These are phyloP conservation scores for Perognathus longimembris DNA, from an alignment of 2,113 vertebrate species.

Conservation along the genomic window DNA sequence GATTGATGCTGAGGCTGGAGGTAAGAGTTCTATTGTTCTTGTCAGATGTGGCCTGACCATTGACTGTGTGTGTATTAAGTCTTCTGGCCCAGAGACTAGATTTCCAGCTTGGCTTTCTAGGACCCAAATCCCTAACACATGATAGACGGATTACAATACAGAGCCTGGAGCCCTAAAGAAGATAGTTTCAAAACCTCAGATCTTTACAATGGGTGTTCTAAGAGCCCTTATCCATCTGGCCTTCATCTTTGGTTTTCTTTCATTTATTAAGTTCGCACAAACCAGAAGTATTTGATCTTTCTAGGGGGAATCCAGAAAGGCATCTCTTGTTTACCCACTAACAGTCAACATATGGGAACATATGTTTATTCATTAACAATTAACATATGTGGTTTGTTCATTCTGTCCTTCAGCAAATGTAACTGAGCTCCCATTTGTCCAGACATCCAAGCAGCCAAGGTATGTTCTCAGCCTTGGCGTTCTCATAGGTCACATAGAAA, in stretches of 20 bases:
- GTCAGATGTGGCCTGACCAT: neutral
- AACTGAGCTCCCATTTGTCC: neutral
- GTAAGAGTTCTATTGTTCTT: neutral
- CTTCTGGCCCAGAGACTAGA: neutral
- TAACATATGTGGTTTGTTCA: slow-evolving; percentile 46
- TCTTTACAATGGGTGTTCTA: neutral
- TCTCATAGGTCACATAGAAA: neutral
- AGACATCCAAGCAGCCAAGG: neutral
- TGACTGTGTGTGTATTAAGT: neutral
- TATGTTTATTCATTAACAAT: slow-evolving; percentile 54
- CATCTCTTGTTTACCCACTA: slow-evolving; percentile 52
- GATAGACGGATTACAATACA: neutral
- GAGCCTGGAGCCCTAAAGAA: neutral
- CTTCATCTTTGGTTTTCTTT: slow-evolving; percentile 50
- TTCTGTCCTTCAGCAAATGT: slow-evolving; percentile 10
- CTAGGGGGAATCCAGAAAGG: slow-evolving; percentile 52
- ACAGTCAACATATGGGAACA: slow-evolving; percentile 48
- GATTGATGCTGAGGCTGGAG: neutral
- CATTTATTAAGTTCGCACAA: slow-evolving; percentile 42
- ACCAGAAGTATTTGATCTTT: slow-evolving; percentile 52
- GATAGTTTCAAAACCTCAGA: neutral
- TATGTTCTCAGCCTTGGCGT: neutral
- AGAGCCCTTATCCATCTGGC: neutral
- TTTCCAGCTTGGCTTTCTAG: neutral
- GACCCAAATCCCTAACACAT: neutral